phyloP scores from a whole-genome alignment of 2,113 vertebrate genomes.

The Neodon shergylaensis region DNA sequence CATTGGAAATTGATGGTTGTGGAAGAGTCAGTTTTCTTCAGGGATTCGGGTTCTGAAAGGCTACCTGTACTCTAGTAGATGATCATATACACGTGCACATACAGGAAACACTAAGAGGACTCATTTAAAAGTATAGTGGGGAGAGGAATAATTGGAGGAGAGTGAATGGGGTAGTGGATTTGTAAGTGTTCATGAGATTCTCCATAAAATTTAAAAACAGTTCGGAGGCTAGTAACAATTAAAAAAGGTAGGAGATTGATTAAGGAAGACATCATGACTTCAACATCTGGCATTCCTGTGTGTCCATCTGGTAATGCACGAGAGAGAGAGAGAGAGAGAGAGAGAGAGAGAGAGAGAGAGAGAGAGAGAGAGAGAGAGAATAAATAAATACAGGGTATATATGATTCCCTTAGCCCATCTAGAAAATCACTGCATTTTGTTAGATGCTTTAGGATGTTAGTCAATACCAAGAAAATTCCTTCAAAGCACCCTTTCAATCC shows the following conservation, averaged over 20 bases:
- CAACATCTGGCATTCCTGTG: background rate
- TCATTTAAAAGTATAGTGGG: background rate
- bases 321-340: background rate
- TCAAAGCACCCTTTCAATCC: background rate
- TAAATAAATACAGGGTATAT: background rate
- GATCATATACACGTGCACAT: background rate
- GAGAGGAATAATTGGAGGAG: background rate
- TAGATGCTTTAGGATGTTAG: constrained; percentile 27
- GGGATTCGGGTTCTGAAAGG: background rate
- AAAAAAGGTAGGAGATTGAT: background rate
- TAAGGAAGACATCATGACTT: background rate
- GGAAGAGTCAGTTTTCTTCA: background rate
- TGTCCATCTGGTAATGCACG: background rate
- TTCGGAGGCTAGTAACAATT: background rate
- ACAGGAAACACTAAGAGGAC: background rate
- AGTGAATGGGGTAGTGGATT: background rate
- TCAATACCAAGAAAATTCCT: constrained; percentile 29
- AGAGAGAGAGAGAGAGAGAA: background rate
- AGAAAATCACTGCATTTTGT: constrained; percentile 1
- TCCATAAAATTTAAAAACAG: background rate
- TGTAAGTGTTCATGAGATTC: background rate
- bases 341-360: background rate
- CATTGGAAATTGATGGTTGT: background rate
- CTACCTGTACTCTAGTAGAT: background rate
- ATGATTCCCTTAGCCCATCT: background rate